These are phyloP conservation scores for Antedon mediterranea DNA, from an alignment of 53 echinoderm and acorn worm species.

Conservation along the genomic window DNA sequence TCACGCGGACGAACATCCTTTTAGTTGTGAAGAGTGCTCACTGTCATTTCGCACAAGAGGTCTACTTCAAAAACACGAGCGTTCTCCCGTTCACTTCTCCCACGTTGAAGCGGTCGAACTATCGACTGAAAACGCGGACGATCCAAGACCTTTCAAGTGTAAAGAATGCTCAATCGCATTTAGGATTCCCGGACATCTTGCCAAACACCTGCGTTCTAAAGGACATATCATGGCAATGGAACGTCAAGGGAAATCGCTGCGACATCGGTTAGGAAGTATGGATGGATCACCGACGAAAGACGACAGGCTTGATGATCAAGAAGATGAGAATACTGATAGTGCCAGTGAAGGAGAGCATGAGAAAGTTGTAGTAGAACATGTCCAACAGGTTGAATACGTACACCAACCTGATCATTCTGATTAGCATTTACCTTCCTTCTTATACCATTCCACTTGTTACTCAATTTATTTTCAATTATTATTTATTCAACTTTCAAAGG, in stretches of 20 bases:
- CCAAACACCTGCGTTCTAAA: constrained; percentile 80
- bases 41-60: constrained; percentile 53
- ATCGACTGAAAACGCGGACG: constrained; percentile 47
- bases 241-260: constrained; percentile 56
- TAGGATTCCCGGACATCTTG: constrained; percentile 91
- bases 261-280: constrained; percentile 28
- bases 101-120: constrained; percentile 92
- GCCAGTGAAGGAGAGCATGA: constrained; percentile 64
- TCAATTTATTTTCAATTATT: too few species aligned
- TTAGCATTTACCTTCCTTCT: neutral
- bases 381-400: neutral
- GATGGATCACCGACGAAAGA: constrained; percentile 26
- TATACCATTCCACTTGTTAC: neutral
- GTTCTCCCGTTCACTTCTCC: constrained; percentile 74
- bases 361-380: neutral
- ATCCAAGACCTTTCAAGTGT: constrained; percentile 95
- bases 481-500: neutral
- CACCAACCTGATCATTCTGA: neutral
- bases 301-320: constrained; percentile 18
- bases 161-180: constrained; percentile 95
- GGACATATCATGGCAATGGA: constrained; percentile 86
- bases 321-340: constrained; percentile 74
- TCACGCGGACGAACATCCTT: constrained; percentile 55
- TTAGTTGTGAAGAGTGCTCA: constrained; percentile 64
- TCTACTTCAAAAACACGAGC: constrained; percentile 78